Conservation (phyloP, 1,140 invertebrate genomes). For the Dufourea novaeangliae region DNA sequence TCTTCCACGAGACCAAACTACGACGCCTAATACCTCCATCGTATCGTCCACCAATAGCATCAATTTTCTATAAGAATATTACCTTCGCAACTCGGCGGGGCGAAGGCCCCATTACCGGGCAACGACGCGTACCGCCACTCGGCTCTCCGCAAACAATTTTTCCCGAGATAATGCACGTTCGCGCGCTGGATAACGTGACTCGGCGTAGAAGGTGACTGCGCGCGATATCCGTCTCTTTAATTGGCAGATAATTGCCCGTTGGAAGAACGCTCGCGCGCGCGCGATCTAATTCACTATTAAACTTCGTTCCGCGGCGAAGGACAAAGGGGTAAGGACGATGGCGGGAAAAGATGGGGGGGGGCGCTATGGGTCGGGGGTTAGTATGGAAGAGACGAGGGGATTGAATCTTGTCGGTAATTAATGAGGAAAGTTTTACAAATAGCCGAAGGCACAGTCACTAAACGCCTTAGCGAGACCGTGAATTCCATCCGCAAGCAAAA, state of each 20-base stretch:
- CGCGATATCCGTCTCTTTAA: conserved; percentile 55
- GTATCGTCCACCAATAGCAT: background rate
- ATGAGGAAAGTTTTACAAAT: conserved; percentile 78
- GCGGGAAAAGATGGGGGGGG: conserved; percentile 45
- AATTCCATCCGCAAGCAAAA: conserved; percentile 64
- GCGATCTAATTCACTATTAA: conserved; percentile 73
- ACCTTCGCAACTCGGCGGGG: background rate
- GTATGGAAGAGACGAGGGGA: conserved; percentile 61
- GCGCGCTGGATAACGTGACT: conserved; percentile 21
- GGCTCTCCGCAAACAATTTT: background rate
- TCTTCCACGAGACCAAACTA: background rate
- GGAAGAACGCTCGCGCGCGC: conserved; percentile 43
- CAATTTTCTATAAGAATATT: background rate
- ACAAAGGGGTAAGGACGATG: conserved; percentile 57
- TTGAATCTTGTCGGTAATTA: conserved; percentile 77
- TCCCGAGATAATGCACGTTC: background rate
- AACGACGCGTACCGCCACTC: background rate
- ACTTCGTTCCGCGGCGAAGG: conserved; percentile 60
- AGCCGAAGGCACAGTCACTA: conserved; percentile 71
- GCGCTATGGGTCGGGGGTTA: conserved; percentile 4
- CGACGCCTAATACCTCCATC: background rate
- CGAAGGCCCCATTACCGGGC: background rate
- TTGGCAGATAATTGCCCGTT: conserved; percentile 62
- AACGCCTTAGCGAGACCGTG: conserved; percentile 66
- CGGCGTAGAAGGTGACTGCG: background rate